Percentiles rank a stretch among this genome's conserved stretches.
phyloP scores from a whole-genome alignment of 2,113 vertebrate genomes.

The Mesoclemmys tuberculata region DNA sequence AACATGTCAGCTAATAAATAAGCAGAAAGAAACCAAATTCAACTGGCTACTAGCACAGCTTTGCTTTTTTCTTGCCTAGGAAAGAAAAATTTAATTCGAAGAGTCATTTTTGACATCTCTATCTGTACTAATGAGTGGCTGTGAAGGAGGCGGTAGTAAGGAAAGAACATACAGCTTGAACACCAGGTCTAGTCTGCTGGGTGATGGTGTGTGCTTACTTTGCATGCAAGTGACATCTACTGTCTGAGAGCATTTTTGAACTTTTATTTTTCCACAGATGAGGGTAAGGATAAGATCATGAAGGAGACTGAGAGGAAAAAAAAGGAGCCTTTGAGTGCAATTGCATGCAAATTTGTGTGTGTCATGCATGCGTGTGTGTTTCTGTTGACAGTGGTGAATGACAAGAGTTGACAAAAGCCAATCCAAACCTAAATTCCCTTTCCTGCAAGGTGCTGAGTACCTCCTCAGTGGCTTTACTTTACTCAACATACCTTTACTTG shows the following conservation, averaged over 20 bases:
- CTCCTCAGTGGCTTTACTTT: background rate
- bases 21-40: background rate
- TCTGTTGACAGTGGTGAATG: background rate
- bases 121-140: background rate
- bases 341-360: background rate
- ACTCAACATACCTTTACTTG: background rate
- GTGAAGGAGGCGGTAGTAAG: background rate
- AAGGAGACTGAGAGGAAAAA: too few species aligned
- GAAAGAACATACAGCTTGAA: constrained; percentile 5
- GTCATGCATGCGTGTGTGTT: background rate
- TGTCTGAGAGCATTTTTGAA: background rate
- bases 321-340: background rate
- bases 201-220: background rate
- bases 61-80: background rate
- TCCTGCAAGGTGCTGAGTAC: background rate
- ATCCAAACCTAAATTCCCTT: background rate
- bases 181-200: background rate
- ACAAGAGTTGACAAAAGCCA: background rate
- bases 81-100: background rate
- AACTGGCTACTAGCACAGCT: background rate
- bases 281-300: background rate
- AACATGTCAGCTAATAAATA: background rate
- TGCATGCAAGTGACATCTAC: background rate
- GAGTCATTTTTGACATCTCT: background rate
- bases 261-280: background rate